Evolutionary conservation across 1,140 invertebrate species (phyloP).

Genomic region (Holotrichia oblita): DNA sequence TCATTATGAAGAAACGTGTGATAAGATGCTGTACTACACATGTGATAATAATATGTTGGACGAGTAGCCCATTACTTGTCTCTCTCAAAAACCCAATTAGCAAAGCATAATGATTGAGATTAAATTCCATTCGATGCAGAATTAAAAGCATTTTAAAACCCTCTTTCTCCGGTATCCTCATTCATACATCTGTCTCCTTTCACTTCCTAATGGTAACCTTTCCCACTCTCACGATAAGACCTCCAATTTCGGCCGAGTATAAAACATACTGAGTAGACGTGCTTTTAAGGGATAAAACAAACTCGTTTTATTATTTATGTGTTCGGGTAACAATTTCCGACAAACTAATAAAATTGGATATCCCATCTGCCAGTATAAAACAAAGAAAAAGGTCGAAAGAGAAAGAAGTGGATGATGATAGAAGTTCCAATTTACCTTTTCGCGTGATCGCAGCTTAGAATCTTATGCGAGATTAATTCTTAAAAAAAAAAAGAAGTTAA

Average conservation of each 20-base stretch:
- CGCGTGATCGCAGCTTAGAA: not conserved
- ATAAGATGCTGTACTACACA: not conserved
- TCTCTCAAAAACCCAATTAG: not conserved
- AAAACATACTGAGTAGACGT: slow-evolving; percentile 3
- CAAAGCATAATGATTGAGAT: not conserved
- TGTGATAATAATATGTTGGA: too few relatives aligned
- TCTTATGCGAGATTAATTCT: not conserved
- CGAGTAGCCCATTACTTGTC: too few relatives aligned
- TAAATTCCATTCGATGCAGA: not conserved
- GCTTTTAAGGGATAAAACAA: slow-evolving; percentile 36
- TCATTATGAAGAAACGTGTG: too few relatives aligned
- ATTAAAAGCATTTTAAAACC: slow-evolving; percentile 14
- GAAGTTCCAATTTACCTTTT: slow-evolving; percentile 3
- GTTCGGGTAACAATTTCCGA: slow-evolving; percentile 35
- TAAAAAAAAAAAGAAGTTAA: not conserved
- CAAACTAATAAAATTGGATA: slow-evolving; percentile 37
- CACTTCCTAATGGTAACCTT: not conserved
- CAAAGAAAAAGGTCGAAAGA: not conserved
- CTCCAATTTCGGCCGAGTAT: not conserved
- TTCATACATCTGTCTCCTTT: not conserved
- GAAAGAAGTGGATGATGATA: not conserved
- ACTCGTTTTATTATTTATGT: slow-evolving; percentile 36
- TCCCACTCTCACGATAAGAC: not conserved
- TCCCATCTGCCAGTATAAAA: not conserved
- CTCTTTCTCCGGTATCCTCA: not conserved